Base-by-base conservation (phyloP, 2,888 invertebrate species). In the Adelphocoris suturalis region DNA sequence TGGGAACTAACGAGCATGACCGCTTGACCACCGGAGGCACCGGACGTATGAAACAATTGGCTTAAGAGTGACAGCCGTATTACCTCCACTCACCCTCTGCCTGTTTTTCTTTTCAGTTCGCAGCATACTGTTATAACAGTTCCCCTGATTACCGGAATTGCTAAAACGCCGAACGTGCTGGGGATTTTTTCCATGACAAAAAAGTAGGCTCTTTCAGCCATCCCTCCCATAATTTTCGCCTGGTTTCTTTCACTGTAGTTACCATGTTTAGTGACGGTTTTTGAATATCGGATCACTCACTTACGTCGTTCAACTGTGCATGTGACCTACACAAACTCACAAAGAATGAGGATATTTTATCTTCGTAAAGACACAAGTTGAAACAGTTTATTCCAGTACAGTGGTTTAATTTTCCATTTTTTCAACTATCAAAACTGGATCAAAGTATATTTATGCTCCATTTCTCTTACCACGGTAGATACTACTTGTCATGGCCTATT, bases 1-100 rank as follows among this genome's bases (percentile, higher is more conserved):
- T 52, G 82, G 23, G 75, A 86, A 86, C 68, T 86, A 86, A 86
- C 75, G 86, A 86, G 86, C 86, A 86, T 86, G 86, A 86, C 86
- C 86, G 75, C 47, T 85, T 85, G 85, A 85, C 85, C 85, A 85
- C 86, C 75, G 86, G 86, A 86, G n/a, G n/a, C 85, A 85, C 86
- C 75, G 37, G 37, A 37, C 86, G 86, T 46, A 86, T 85, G 85
- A 86, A 86, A 68, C 68, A 86, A 75, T 86, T 68, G 86, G 75
- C 75, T 68, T 86, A 75, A 55, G 86, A 86, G 86, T 86, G 86
- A 86, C 86, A 86, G 86, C 86, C 86, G 86, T 75, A 86, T 86
- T 86, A 86, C 86, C 86, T 12, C 47, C 52, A 52, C 23, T 23
- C 19, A 1, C 82, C 52, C 13, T 16, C 27, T 9, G 23, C 52